Evolutionary conservation across 2,888 invertebrate genomes (phyloP).

Genomic region (Fabriciana adippe): DNA sequence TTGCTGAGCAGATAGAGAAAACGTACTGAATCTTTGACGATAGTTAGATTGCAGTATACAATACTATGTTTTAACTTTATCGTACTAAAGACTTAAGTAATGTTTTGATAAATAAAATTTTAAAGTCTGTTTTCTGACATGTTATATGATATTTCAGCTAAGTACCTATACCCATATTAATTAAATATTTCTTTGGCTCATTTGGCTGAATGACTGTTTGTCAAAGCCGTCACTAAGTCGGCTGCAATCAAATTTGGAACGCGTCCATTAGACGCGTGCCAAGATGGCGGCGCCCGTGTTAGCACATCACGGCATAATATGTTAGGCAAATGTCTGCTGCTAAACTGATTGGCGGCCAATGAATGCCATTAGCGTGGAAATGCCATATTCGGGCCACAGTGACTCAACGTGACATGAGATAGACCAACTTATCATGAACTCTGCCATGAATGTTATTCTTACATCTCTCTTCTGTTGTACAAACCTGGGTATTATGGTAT

Average conservation of each 20-base stretch:
- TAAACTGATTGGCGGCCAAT: slow-evolving; percentile 73
- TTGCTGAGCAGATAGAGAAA: no score
- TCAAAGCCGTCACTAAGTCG: slow-evolving; percentile 36
- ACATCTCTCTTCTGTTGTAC: slow-evolving; percentile 25
- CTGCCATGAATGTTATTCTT: slow-evolving; percentile 36
- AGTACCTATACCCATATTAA: background rate
- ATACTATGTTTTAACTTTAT: no score
- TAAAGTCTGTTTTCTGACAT: background rate
- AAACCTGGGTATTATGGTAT: slow-evolving; percentile 44
- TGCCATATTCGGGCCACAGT: slow-evolving; percentile 59
- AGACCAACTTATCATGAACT: slow-evolving; percentile 46
- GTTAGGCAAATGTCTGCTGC: slow-evolving; percentile 61
- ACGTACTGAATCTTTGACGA: no score
- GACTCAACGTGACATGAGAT: slow-evolving; percentile 58
- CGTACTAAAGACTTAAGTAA: no score
- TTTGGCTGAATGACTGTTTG: slow-evolving; percentile 24
- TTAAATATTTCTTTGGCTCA: background rate
- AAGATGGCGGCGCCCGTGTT: slow-evolving; percentile 52
- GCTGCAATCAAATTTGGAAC: slow-evolving; percentile 54
- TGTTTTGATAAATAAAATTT: no score
- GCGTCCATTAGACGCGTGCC: slow-evolving; percentile 57
- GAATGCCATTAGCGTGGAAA: slow-evolving; percentile 68
- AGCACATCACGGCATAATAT: slow-evolving; percentile 54
- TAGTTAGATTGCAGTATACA: no score
- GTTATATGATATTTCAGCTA: background rate